Evolutionary conservation across 1,140 invertebrate genomes (phyloP).

Genomic region (Lepidurus packardi): DNA sequence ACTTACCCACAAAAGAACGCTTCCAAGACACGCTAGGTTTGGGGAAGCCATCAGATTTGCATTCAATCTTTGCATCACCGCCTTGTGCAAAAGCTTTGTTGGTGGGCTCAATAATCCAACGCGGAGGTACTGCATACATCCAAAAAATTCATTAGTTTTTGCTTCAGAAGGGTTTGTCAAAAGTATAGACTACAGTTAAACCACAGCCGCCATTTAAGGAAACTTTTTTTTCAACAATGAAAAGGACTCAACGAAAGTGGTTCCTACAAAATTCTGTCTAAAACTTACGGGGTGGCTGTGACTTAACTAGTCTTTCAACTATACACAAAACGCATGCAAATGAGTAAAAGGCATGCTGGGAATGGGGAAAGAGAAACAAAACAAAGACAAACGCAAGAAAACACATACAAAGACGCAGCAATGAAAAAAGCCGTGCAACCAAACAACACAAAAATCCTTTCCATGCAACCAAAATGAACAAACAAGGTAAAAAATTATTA

Average conservation of each 20-base stretch:
- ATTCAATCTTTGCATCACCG: constrained; percentile 85
- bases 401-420: background rate
- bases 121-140: constrained; percentile 70
- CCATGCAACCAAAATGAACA: background rate
- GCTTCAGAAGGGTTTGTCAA: background rate
- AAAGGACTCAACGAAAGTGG: background rate
- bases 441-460: background rate
- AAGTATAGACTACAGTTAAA: background rate
- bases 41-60: constrained; percentile 91
- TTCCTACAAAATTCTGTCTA: background rate
- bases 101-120: constrained; percentile 92
- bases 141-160: background rate
- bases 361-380: background rate
- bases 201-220: background rate
- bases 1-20: constrained; percentile 67
- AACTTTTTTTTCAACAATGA: constrained; percentile 24
- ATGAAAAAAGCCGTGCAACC: background rate
- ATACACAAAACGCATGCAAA: constrained; percentile 35
- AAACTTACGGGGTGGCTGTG: background rate
- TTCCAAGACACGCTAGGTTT: constrained; percentile 91
- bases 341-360: constrained; percentile 31
- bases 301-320: constrained; percentile 5
- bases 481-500: background rate
- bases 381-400: background rate
- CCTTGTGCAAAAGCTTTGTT: constrained; percentile 92